Evolutionary conservation across 2,888 invertebrate species (phyloP).

Genomic region (Dryomyza anilis): DNA sequence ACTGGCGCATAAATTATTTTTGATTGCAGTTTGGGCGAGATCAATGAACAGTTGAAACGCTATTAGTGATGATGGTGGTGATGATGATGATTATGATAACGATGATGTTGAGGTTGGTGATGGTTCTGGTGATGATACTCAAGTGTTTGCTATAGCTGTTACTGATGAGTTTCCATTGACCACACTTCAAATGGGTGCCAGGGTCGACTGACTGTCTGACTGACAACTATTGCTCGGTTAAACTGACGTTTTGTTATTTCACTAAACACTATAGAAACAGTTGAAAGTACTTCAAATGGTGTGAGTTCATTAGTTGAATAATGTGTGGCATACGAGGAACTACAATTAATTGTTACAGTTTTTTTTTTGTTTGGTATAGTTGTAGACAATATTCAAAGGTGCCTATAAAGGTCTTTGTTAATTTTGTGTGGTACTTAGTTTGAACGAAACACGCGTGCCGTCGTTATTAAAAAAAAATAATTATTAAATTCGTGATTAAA

Average conservation of each 20-base stretch:
- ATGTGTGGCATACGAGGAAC: neutral
- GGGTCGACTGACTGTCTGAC: slow-evolving; percentile 14
- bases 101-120: slow-evolving; percentile 4
- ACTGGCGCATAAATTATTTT: neutral
- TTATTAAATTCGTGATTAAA: neutral
- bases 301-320: neutral
- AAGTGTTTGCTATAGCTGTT: neutral
- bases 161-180: neutral
- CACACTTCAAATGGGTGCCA: slow-evolving; percentile 18
- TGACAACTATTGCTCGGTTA: no score
- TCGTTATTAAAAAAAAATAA: neutral
- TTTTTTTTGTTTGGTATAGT: neutral
- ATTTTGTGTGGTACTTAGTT: neutral
- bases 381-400: neutral
- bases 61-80: neutral
- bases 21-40: neutral
- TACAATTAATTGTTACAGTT: neutral
- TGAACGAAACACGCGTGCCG: neutral
- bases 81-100: neutral
- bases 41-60: slow-evolving; percentile 20
- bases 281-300: neutral
- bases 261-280: neutral
- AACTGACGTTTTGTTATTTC: neutral
- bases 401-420: neutral
- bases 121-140: neutral